Base-by-base conservation (phyloP, 2,888 invertebrate species). In the Cartodere bifasciata region DNA sequence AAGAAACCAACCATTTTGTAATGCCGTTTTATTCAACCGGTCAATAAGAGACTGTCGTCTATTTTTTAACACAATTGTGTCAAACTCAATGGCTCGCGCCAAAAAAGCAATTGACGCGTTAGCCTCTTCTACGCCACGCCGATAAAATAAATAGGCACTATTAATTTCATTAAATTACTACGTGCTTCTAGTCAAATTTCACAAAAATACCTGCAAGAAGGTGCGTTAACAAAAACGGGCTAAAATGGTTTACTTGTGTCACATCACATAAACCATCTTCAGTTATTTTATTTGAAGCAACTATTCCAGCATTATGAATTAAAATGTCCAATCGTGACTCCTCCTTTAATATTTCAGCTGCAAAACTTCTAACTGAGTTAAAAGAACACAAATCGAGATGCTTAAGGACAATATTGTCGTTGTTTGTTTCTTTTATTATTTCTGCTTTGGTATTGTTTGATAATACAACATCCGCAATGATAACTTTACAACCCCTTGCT, bases 211-310 rank as follows among this genome's bases (percentile, higher is more conserved):
- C 69, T 2, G 67, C 47, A 1, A 82, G 52, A 1, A 82, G 62
- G 35, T 73, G 59, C 0, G 79, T 79, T 29, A 83, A 55, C 13
- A 83, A 54, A 48, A 81, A 82, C 4, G 72, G 72, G 4, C 77
- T 78, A 44, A 75, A 72, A 45, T 79, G 70, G 42, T 81, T 81
- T 6, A 74, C 66, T 40, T 76, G 76, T 62, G 76, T 67, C 28
- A 67, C 69, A 12, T 63, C 52, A 21, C 76, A 67, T 20, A 79
- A 60, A 0, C 75, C 76, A 40, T 80, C 76, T 32, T 64, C 60
- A 0, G 75, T 72, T 14, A 29, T 6, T 9, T n/a, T 9, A 22
- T 22, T 40, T 4, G 58, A 62, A 0, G 65, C 62, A 0, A 73
- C 75, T 0, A 67, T 61, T 0, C 75, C 75, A 0, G 76, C 75